These are phyloP conservation scores for Triops cancriformis DNA, from an alignment of 1,140 invertebrate species.

Conservation along the genomic window DNA sequence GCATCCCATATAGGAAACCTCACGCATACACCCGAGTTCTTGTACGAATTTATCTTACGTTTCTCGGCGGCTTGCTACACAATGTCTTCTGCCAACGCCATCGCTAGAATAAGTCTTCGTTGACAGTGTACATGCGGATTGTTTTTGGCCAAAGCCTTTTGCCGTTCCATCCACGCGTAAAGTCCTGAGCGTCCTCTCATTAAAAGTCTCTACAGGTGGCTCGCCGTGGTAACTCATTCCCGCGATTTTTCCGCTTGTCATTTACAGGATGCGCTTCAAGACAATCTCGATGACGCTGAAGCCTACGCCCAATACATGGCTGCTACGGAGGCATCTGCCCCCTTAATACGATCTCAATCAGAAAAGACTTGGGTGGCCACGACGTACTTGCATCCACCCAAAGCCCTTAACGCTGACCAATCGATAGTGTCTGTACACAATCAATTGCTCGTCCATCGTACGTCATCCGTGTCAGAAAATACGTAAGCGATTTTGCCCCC, in stretches of 20 bases:
- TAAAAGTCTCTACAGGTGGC: not conserved
- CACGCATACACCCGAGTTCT: no score
- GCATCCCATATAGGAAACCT: no score
- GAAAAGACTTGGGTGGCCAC: conserved; percentile 2
- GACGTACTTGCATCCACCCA: not conserved
- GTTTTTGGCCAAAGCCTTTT: not conserved
- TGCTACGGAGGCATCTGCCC: conserved; percentile 26
- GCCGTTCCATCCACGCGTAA: not conserved
- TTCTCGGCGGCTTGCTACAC: no score
- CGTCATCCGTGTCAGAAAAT: not conserved
- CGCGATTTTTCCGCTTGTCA: conserved; percentile 1
- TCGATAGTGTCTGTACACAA: not conserved
- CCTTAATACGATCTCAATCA: conserved; percentile 20
- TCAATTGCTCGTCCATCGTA: not conserved
- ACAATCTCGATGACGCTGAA: conserved; percentile 23
- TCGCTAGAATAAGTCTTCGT: no score
- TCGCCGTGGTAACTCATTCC: not conserved
- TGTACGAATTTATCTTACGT: no score
- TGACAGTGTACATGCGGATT: not conserved
- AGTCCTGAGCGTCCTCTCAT: not conserved
- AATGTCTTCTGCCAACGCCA: no score
- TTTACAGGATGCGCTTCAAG: conserved; percentile 24
- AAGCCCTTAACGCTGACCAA: not conserved
- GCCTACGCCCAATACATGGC: conserved; percentile 27
- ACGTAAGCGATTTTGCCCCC: not conserved